Base-by-base conservation (phyloP, 2,797 vertebrate species). In the Acipenser transmontanus region DNA sequence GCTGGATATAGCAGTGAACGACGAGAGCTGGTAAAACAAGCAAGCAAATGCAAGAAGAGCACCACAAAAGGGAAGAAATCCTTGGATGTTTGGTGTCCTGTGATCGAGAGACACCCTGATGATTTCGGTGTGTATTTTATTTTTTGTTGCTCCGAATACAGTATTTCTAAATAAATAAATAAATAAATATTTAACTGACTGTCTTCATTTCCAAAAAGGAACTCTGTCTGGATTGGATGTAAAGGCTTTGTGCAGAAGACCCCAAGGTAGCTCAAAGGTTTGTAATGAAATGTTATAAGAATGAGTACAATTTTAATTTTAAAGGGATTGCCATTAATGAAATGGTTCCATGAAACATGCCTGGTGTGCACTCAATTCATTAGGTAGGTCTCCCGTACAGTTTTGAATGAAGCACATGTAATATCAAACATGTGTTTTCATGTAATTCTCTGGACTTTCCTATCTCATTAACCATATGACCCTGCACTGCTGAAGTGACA, bases 1-100 rank as follows among this genome's bases (percentile, higher is more conserved):
- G 9, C 6, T 4, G 68, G 14, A n/a, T 3, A 48, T 47, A 47
- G 49, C 2, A 49, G 17, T 12, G 47, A 59, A 0, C 8, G 52
- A 13, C 50, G 50, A 47, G 65, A 1, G 52, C 51, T 62, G 49
- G 62, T 10, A 5, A 64, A 49, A 48, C 6, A 9, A 47, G 54
- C 47, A 2, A 3, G 13, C 4, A 57, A 11, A n/a, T 7, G 12
- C 1, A 48, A 0, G 2, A 10, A 8, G 66, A 72, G 20, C 20
- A 7, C 51, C 12, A n/a, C 12, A 14, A n/a, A 57, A 57, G 9
- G 12, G 12, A 7, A 11, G 9, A n/a, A 57, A 49, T 61, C 57
- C 50, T 78, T 83, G 60, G 88, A 91, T 59, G 64, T 90, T 34
- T 87, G 88, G 1, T 70, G 77, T 64, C 57, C 77, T 47, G 12